Evolutionary conservation across 1,140 invertebrate species (phyloP).

Genomic region (Heliconius congener): DNA sequence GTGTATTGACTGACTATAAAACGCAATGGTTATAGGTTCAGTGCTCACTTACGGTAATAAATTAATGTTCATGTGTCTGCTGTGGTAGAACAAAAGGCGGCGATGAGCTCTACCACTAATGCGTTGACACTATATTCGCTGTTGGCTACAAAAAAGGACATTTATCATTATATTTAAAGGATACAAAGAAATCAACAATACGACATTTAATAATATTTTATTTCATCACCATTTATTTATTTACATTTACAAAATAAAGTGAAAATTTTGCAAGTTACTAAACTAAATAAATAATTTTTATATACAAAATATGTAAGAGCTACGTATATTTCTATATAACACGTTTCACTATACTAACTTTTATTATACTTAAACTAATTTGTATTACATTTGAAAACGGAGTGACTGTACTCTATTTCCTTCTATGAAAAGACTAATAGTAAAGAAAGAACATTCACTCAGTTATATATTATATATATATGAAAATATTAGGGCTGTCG

Average conservation of each 20-base stretch:
- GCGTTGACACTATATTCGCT: too few species aligned
- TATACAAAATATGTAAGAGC: conserved; percentile 2
- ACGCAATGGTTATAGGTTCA: background rate
- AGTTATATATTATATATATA: too few species aligned
- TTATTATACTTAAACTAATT: background rate
- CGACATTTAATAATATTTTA: conserved; percentile 16
- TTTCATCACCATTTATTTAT: conserved; percentile 25
- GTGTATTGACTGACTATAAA: too few species aligned
- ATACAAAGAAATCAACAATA: background rate
- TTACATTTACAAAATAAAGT: conserved; percentile 21
- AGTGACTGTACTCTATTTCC: background rate
- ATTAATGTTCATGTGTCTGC: too few species aligned
- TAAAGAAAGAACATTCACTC: too few species aligned
- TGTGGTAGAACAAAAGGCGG: too few species aligned
- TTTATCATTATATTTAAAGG: background rate
- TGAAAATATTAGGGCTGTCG: too few species aligned
- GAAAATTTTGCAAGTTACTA: background rate
- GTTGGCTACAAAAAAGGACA: too few species aligned
- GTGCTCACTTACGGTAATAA: background rate
- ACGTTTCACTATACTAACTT: background rate
- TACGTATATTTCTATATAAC: background rate
- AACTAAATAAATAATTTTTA: background rate
- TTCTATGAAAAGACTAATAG: too few species aligned
- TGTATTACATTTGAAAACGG: background rate
- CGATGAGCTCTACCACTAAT: too few species aligned